Evolutionary conservation across 2,888 invertebrate genomes (phyloP).

Genomic region (Papilio elwesi): DNA sequence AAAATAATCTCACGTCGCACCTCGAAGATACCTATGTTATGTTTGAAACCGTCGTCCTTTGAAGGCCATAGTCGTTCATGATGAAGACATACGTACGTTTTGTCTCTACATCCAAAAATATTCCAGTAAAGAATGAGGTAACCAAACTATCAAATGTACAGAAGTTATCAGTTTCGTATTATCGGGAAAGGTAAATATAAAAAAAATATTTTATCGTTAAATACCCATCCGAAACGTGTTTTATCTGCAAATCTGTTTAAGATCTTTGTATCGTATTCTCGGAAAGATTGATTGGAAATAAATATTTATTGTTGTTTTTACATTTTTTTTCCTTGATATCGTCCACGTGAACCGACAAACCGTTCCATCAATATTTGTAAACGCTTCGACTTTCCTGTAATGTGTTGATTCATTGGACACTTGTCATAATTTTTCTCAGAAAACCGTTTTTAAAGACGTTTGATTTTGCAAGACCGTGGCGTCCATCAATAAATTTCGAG

Average conservation of each 20-base stretch:
- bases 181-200: background rate
- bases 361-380: slow-evolving; percentile 19
- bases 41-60: too few species aligned
- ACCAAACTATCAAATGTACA: too few species aligned
- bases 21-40: too few species aligned
- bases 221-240: background rate
- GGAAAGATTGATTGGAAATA: slow-evolving; percentile 8
- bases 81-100: too few species aligned
- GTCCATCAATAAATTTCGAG: too few species aligned
- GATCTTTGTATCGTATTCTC: slow-evolving; percentile 3
- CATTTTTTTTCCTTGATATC: slow-evolving; percentile 16
- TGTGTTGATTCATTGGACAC: background rate
- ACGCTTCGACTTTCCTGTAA: slow-evolving; percentile 10
- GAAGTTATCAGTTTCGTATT: too few species aligned
- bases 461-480: background rate
- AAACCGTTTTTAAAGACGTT: background rate
- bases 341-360: background rate
- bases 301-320: slow-evolving; percentile 22
- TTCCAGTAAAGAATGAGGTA: too few species aligned
- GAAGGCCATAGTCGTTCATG: too few species aligned
- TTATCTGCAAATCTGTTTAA: slow-evolving; percentile 9
- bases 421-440: slow-evolving; percentile 1
- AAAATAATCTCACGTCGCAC: too few species aligned
- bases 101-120: too few species aligned
- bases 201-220: background rate